These are phyloP conservation scores for Haliclystus octoradiatus DNA, from an alignment of 30 jellyfish, hydroid and myxozoan species.

Conservation along the genomic window DNA sequence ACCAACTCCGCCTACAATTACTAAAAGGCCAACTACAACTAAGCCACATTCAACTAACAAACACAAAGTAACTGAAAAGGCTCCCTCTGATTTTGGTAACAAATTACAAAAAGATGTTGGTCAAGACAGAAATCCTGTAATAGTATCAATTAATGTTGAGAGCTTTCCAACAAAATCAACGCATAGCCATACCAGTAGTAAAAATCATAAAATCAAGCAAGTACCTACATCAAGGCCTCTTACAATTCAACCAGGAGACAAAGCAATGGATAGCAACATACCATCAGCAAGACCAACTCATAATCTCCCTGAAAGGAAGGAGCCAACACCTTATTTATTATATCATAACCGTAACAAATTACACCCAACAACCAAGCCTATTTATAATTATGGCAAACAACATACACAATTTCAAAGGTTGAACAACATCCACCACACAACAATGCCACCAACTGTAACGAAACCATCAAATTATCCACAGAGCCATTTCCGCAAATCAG, in stretches of 20 bases:
- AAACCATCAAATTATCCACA: too few species aligned
- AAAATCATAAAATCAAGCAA: constrained; percentile 22
- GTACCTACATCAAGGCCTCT: constrained; percentile 43
- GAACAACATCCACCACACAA: too few species aligned
- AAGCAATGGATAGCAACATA: not conserved
- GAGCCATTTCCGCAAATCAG: too few species aligned
- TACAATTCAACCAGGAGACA: not conserved
- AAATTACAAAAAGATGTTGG: not conserved
- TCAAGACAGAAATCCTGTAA: not conserved
- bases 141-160: constrained; percentile 54
- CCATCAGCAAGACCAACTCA: not conserved
- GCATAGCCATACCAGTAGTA: constrained; percentile 3
- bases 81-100: not conserved
- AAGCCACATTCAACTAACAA: constrained; percentile 2
- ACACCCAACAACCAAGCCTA: too few species aligned
- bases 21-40: constrained; percentile 2
- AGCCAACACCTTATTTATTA: too few species aligned
- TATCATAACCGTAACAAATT: too few species aligned
- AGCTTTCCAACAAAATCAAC: constrained; percentile 30
- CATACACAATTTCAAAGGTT: too few species aligned
- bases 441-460: too few species aligned
- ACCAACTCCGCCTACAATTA: not conserved
- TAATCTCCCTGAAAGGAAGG: too few species aligned
- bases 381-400: too few species aligned
- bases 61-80: not conserved